Base-by-base conservation (phyloP, 2,888 invertebrate species). In the Hirtodrosophila confusa region DNA sequence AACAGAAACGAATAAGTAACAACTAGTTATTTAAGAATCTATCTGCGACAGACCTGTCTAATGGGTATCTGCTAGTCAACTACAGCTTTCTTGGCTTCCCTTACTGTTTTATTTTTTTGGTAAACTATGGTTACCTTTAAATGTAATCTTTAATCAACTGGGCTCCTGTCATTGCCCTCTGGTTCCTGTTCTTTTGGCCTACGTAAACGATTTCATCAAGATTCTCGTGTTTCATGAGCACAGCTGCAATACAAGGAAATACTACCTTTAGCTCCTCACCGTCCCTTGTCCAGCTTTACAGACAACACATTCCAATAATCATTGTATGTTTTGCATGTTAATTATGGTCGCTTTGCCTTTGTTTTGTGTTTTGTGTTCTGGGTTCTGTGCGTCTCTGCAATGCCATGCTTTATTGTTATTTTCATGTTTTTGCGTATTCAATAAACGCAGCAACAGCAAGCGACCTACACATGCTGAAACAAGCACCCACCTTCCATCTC, bases 341-440 rank as follows among this genome's bases (percentile, higher is more conserved):
- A 84, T 88, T 84, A 83, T 74, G 78, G 56, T 61, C 56, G 50
- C 41, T 37, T 53, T 60, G 55, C 39, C 50, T 47, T 36, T 49
- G 51, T 43, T 47, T 1, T 48, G 36, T 33, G 11, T 41, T 17
- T 17, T 17, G 17, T 17, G 2, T 17, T 17, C 2, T 17, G 17
- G 45, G 17, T 60, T 43, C 40, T 53, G 45, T 44, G 10, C 48
- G 10, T 41, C 43, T 64, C 43, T 64, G 35, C 53, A 57, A 47
- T 61, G 65, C 67, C 61, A 63, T 66, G 71, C 70, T 83, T 77
- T 80, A 78, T 84, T 72, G 77, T 76, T 70, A 72, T 72, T 75
- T 70, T 72, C 88, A 73, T 79, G 79, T 77, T 77, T 77, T 84
- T 88, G 79, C 77, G 83, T 87, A 86, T 84, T 87, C 86, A 85